Evolutionary conservation across 2,797 vertebrate genomes (phyloP).

Genomic region (Cryptoprocta ferox): DNA sequence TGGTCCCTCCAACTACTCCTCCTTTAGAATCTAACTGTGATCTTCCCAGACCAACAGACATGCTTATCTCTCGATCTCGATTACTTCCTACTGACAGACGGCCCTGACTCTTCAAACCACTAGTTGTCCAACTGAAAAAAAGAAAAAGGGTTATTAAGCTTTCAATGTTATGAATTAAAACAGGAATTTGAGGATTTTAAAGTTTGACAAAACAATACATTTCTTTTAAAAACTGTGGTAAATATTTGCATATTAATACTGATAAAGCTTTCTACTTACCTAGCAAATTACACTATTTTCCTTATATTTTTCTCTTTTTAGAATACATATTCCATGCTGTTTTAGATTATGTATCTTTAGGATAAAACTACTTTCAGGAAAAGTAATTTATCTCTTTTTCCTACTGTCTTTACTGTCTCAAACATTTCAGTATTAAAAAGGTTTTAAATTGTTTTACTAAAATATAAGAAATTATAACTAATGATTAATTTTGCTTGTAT

Average conservation of each 20-base stretch:
- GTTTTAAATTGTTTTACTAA: not conserved
- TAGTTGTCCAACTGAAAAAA: slow-evolving; percentile 95
- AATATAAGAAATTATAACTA: slow-evolving; percentile 17
- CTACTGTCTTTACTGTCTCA: not conserved
- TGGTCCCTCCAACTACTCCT: slow-evolving; percentile 98
- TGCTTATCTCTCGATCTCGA: slow-evolving; percentile 97
- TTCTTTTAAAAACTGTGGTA: not conserved
- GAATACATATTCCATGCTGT: not conserved
- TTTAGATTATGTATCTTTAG: not conserved
- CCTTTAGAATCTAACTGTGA: slow-evolving; percentile 99
- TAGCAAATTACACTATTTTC: slow-evolving; percentile 15
- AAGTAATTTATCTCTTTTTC: not conserved
- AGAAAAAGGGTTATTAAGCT: not conserved
- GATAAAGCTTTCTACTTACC: not conserved
- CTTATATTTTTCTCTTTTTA: not conserved
- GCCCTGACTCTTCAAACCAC: slow-evolving; percentile 98
- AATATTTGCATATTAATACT: slow-evolving; percentile 25
- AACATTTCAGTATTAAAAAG: slow-evolving; percentile 14
- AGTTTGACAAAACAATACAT: not conserved
- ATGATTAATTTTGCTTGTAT: slow-evolving; percentile 18
- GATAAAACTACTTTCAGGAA: not conserved
- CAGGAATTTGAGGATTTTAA: not conserved
- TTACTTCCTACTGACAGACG: slow-evolving; percentile 98
- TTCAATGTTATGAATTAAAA: not conserved
- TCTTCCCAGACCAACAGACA: slow-evolving; percentile 97